phyloP scores from a whole-genome alignment of 2,113 vertebrate genomes.

The Dipodomys stephensi region DNA sequence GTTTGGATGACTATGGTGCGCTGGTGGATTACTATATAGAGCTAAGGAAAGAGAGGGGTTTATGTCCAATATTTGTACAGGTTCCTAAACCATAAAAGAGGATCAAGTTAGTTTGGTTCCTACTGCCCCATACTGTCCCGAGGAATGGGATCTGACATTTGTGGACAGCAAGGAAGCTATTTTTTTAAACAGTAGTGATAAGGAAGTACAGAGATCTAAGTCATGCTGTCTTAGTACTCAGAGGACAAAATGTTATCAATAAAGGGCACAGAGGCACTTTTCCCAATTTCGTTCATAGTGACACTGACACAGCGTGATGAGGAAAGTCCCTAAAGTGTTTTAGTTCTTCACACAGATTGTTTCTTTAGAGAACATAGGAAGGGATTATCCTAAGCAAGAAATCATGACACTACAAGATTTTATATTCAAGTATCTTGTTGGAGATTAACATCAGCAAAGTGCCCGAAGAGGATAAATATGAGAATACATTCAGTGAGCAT shows the following conservation, averaged over 20 bases:
- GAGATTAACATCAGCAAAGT: neutral
- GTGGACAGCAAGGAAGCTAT: neutral
- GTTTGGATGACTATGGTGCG: neutral
- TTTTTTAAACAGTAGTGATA: neutral
- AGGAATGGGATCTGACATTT: neutral
- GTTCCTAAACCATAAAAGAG: neutral
- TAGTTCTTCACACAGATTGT: neutral
- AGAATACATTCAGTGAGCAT: neutral
- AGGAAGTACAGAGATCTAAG: neutral
- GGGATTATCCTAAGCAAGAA: neutral
- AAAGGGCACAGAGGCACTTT: neutral
- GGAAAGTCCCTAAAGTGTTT: neutral
- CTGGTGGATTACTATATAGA: neutral
- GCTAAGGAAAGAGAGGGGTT: neutral
- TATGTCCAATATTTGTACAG: neutral
- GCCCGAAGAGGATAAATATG: neutral
- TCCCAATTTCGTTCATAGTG: neutral
- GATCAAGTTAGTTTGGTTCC: neutral
- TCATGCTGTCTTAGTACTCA: neutral
- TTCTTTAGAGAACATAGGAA: slow-evolving; percentile 22
- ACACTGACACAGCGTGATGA: neutral
- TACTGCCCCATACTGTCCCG: neutral
- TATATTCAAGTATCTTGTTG: neutral
- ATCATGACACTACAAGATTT: neutral
- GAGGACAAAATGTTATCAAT: neutral